These are phyloP conservation scores for Poeciliopsis prolifica DNA, from an alignment of 2,113 vertebrate species.

Conservation along the genomic window DNA sequence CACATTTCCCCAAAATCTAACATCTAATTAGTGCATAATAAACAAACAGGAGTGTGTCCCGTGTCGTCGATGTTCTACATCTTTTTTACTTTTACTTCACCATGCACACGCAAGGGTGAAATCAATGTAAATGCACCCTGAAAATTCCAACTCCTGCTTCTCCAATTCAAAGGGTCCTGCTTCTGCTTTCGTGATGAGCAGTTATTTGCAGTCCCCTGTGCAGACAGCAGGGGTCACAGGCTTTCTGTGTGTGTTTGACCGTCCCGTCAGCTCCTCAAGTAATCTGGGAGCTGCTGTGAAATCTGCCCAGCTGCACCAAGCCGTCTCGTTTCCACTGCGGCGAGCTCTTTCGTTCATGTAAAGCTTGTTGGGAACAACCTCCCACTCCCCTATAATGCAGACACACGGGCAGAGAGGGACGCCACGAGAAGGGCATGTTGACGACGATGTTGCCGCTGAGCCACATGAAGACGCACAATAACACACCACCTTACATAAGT, in stretches of 20 bases:
- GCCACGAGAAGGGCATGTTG: conserved; percentile 24
- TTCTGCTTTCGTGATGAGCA: conserved; percentile 24
- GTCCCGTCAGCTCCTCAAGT: conserved; percentile 42
- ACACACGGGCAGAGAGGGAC: conserved; percentile 2
- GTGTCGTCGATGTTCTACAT: conserved; percentile 35
- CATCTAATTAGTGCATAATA: conserved; percentile 19
- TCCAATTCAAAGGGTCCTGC: conserved; percentile 30
- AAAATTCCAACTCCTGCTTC: conserved; percentile 32
- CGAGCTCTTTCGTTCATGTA: conserved; percentile 22
- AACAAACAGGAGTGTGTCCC: conserved; percentile 15
- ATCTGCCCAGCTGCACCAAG: conserved; percentile 63
- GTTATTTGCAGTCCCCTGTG: conserved; percentile 54
- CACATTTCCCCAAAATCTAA: conserved; percentile 29
- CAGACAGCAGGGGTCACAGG: conserved; percentile 68
- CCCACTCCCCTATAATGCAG: neutral
- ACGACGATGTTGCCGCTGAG: conserved; percentile 40
- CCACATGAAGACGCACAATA: conserved; percentile 60
- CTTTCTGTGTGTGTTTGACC: conserved; percentile 25
- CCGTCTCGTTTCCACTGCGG: conserved; percentile 33
- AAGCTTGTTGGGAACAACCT: conserved; percentile 40
- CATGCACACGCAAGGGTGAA: conserved; percentile 23
- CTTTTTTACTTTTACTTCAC: conserved; percentile 46
- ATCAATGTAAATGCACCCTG: conserved; percentile 22
- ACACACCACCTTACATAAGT: conserved; percentile 68
- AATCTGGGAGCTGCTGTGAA: conserved; percentile 47